These are phyloP conservation scores for Mandrillus leucophaeus DNA, from an alignment of 2,113 vertebrate species.

Conservation along the genomic window DNA sequence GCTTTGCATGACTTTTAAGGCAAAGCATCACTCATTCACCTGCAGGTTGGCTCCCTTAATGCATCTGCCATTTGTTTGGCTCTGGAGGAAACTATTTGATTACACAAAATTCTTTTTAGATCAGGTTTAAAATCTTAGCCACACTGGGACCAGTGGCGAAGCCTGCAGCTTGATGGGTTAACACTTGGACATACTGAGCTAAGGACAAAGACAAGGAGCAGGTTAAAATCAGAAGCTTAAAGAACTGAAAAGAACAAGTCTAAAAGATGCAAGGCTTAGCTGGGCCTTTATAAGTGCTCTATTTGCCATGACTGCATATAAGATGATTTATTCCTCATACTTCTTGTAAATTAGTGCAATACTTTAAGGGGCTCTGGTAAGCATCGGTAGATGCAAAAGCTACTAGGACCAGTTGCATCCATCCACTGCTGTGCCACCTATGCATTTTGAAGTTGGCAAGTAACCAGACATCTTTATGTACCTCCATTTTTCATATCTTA, in stretches of 20 bases:
- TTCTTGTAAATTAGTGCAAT: conserved; percentile 7
- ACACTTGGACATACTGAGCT: conserved; percentile 67
- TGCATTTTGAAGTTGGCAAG: conserved; percentile 51
- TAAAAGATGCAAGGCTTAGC: conserved; percentile 49
- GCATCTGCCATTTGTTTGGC: conserved; percentile 74
- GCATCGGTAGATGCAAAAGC: background rate
- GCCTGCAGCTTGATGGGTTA: conserved; percentile 56
- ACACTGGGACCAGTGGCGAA: conserved; percentile 64
- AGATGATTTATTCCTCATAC: conserved; percentile 9
- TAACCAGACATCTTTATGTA: conserved; percentile 47
- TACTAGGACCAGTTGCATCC: background rate
- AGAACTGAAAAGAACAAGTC: conserved; percentile 43
- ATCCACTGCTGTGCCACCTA: conserved; percentile 41
- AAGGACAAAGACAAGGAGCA: conserved; percentile 70
- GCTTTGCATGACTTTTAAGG: conserved; percentile 69
- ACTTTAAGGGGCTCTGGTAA: background rate
- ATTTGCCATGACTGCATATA: background rate
- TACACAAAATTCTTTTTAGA: conserved; percentile 71
- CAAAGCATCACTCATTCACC: conserved; percentile 53
- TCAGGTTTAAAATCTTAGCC: conserved; percentile 67
- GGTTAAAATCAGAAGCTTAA: conserved; percentile 68
- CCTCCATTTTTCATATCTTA: conserved; percentile 58
- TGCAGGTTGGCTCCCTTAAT: conserved; percentile 50
- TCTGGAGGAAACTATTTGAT: conserved; percentile 78
- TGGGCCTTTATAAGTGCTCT: conserved; percentile 23